Evolutionary conservation across 2,888 invertebrate species (phyloP).

Genomic region (Teinopalpus imperialis): DNA sequence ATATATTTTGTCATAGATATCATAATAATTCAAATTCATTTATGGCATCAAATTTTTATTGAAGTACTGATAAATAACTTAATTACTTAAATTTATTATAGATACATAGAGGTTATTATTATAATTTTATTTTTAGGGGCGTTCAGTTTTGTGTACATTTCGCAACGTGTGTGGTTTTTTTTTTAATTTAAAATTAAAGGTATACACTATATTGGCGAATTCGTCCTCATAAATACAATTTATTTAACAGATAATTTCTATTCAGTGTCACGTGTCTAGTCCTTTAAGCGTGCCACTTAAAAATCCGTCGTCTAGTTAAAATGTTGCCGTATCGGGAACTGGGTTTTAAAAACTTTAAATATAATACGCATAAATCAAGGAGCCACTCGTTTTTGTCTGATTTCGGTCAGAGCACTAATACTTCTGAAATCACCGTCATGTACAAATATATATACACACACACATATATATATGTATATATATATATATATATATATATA

Average conservation of each 20-base stretch:
- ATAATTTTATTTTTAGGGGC: slow-evolving; percentile 4
- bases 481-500: too few relatives aligned
- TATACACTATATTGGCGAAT: slow-evolving; percentile 4
- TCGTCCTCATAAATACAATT: slow-evolving; percentile 10
- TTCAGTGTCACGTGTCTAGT: slow-evolving; percentile 19
- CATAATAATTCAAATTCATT: slow-evolving; percentile 27
- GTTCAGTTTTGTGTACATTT: slow-evolving; percentile 1
- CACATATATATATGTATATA: too few relatives aligned
- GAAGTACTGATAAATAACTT: slow-evolving; percentile 20
- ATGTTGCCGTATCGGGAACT: slow-evolving; percentile 1
- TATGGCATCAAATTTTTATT: slow-evolving; percentile 20
- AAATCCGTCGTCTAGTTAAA: slow-evolving; percentile 17
- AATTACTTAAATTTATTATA: slow-evolving; percentile 21
- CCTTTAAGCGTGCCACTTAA: slow-evolving; percentile 13
- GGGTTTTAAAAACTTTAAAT: background rate
- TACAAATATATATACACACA: slow-evolving; percentile 21
- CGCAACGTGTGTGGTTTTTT: background rate
- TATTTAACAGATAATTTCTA: slow-evolving; percentile 3
- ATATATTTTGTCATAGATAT: slow-evolving; percentile 47
- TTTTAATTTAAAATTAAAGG: slow-evolving; percentile 2
- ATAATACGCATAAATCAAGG: background rate
- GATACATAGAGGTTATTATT: slow-evolving; percentile 10
- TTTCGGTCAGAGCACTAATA: slow-evolving; percentile 8
- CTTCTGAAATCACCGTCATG: slow-evolving; percentile 21
- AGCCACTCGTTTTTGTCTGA: slow-evolving; percentile 19